Conservation (phyloP, 2,888 invertebrate genomes). For the Sinotaia quadrata region DNA sequence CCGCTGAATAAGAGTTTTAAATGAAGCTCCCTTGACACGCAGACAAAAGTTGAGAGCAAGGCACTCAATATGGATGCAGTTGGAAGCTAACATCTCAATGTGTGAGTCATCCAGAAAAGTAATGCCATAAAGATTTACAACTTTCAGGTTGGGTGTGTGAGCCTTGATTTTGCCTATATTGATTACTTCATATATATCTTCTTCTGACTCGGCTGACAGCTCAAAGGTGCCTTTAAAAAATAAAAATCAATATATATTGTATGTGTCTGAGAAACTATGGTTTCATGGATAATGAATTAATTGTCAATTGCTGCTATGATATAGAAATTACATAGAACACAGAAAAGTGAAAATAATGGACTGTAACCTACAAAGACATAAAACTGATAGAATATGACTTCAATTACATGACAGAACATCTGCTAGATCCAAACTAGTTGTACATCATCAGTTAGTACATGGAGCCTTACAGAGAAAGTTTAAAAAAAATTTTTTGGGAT, state of each 20-base stretch:
- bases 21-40: constrained; percentile 95
- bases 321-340: no score
- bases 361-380: no score
- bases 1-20: constrained; percentile 93
- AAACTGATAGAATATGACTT: no score
- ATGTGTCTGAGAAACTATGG: not conserved
- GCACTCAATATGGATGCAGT: constrained; percentile 96
- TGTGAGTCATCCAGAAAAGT: constrained; percentile 99
- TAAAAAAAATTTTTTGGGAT: no score
- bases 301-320: no score
- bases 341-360: no score
- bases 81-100: constrained; percentile 91
- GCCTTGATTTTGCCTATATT: constrained; percentile 99
- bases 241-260: not conserved
- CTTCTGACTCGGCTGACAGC: constrained; percentile 89
- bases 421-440: no score
- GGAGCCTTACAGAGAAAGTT: no score
- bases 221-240: constrained; percentile 71
- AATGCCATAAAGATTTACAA: constrained; percentile 98
- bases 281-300: no score
- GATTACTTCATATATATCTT: constrained; percentile 87
- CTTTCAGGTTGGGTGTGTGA: constrained; percentile 95
- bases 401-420: no score
- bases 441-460: no score
- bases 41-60: constrained; percentile 97